Base-by-base conservation (phyloP, 1,140 invertebrate genomes). In the Polypedilum pembai region DNA sequence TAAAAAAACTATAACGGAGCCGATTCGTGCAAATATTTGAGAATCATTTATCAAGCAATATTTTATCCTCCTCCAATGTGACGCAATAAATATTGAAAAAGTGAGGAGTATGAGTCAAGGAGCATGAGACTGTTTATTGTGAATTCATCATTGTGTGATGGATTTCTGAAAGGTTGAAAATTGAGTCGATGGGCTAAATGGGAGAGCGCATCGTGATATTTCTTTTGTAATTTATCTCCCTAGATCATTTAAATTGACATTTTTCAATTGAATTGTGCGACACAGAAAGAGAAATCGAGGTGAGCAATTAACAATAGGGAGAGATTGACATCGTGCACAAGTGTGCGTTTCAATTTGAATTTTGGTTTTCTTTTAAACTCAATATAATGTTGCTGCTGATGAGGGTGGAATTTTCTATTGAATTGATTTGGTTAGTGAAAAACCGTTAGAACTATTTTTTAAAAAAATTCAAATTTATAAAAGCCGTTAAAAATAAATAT, bases 41-140 rank as follows among this genome's bases (percentile, higher is more conserved):
- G 63, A 66, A 66, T 66, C 63, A 66, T 66, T 66, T 66, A 66
- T 66, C 63, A 66, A 66, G 18, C 15, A 66, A 66, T 66, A 12
- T 66, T 66, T 66, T 66, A 17, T 45, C 8, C 41, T 45, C 41
- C 8, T 45, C 8, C 41, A 45, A 45, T 45, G 41, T 45, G 41
- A 45, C 41, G 41, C 41, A 45, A 45, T 45, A 45, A 45, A 45
- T 45, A 45, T 45, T 45, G 41, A 45, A 45, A 15, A 45, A 45
- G n/a, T n/a, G n/a, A 45, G 15, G 41, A 45, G 15, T n/a, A n/a
- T n/a, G n/a, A n/a, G n/a, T n/a, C n/a, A n/a, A n/a, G n/a, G n/a
- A n/a, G n/a, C n/a, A n/a, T n/a, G n/a, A 15, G 41, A 15, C 41
- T n/a, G n/a, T n/a, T n/a, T 45, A 45, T 45, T 45, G 41, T 45